Conservation (phyloP, 2,888 invertebrate genomes). For the Cecidostiba fungosa region DNA sequence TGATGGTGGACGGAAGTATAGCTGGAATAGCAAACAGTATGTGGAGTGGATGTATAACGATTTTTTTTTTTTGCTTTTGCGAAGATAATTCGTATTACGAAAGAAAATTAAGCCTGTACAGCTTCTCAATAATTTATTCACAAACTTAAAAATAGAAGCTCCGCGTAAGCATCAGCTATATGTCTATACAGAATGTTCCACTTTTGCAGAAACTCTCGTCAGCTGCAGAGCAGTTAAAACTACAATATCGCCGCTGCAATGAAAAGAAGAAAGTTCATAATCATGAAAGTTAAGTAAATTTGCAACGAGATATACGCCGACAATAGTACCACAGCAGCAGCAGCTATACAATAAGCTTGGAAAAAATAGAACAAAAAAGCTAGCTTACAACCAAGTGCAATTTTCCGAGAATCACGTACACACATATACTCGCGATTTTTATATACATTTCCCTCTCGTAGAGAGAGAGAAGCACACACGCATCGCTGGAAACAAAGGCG, state of each 20-base stretch:
- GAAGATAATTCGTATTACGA: too few species aligned
- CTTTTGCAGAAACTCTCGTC: not conserved
- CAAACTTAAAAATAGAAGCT: too few species aligned
- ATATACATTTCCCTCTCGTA: slow-evolving; percentile 13
- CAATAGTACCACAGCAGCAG: too few species aligned
- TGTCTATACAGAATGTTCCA: too few species aligned
- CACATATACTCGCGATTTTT: slow-evolving; percentile 20
- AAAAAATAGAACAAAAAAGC: slow-evolving; percentile 3
- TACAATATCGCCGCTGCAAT: too few species aligned
- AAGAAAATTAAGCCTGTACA: too few species aligned
- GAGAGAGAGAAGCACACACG: not conserved
- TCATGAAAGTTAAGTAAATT: slow-evolving; percentile 51
- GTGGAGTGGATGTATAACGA: not conserved
- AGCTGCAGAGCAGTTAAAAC: not conserved
- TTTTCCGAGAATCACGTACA: slow-evolving; percentile 31
- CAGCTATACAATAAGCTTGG: not conserved
- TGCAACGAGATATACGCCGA: not conserved
- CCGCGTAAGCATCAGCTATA: too few species aligned
- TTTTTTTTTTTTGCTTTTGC: too few species aligned
- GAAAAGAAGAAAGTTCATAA: slow-evolving; percentile 32
- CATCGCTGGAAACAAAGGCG: slow-evolving; percentile 45
- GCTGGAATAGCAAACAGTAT: slow-evolving; percentile 16
- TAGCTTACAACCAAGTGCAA: slow-evolving; percentile 40
- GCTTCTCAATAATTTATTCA: too few species aligned
- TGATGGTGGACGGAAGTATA: too few species aligned